phyloP scores from a whole-genome alignment of 2,888 invertebrate species.

The Loripinus fragilis region DNA sequence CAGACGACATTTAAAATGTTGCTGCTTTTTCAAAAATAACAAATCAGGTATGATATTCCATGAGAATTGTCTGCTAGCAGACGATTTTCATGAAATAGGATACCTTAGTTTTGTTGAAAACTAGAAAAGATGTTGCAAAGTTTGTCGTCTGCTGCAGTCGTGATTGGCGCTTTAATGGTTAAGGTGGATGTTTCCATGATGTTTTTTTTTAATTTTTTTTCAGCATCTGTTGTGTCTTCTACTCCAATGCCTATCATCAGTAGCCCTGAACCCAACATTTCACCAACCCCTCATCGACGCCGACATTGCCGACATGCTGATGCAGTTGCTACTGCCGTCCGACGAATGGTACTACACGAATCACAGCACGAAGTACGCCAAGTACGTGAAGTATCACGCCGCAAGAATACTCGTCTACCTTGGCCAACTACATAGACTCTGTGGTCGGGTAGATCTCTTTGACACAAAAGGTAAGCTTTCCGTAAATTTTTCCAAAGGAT shows the following conservation, averaged over 20 bases:
- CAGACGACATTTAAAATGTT: too few relatives aligned
- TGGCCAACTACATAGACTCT: constrained; percentile 87
- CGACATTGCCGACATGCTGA: constrained; percentile 87
- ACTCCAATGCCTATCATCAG: constrained; percentile 86
- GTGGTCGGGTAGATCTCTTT: constrained; percentile 86
- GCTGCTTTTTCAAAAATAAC: too few relatives aligned
- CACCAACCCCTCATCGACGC: constrained; percentile 86
- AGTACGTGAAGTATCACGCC: constrained; percentile 88
- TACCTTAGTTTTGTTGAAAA: too few relatives aligned
- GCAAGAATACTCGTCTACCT: constrained; percentile 87
- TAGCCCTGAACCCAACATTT: constrained; percentile 86
- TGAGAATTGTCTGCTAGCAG: too few relatives aligned
- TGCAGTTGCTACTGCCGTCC: constrained; percentile 87
- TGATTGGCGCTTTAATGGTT: too few relatives aligned
- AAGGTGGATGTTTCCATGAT: too few relatives aligned
- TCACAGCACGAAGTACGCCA: constrained; percentile 87
- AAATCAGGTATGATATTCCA: too few relatives aligned
- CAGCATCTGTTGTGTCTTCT: constrained; percentile 87
- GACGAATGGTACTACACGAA: constrained; percentile 89
- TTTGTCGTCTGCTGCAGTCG: too few relatives aligned
- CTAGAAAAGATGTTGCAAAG: too few relatives aligned
- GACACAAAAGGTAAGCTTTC: constrained; percentile 86
- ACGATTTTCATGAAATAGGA: too few relatives aligned
- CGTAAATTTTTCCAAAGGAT: too few relatives aligned
- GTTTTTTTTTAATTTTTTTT: constrained; percentile 46